These are phyloP conservation scores for Oxytorus armatus DNA, from an alignment of 2,888 invertebrate species.

Conservation along the genomic window DNA sequence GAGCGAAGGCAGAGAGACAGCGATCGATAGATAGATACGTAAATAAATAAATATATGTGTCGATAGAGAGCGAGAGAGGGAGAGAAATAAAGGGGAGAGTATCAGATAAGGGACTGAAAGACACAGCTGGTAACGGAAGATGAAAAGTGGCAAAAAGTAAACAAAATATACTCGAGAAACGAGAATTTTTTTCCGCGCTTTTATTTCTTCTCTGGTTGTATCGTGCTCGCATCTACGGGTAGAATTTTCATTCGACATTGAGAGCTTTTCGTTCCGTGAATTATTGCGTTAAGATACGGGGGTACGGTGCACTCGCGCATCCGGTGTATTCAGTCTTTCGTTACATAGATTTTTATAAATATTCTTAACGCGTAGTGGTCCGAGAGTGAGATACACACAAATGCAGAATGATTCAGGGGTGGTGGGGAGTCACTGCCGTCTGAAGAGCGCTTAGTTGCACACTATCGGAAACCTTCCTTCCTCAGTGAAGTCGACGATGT, in stretches of 20 bases:
- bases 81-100: no score
- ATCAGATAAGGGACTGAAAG: conserved; percentile 27
- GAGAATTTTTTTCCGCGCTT: conserved; percentile 7
- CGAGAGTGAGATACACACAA: conserved; percentile 46
- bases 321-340: conserved; percentile 1
- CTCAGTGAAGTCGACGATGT: conserved; percentile 19
- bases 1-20: conserved; percentile 65
- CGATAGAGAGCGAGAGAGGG: conserved; percentile 8
- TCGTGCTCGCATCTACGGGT: conserved; percentile 38
- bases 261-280: conserved; percentile 32
- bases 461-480: conserved; percentile 6
- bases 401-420: conserved; percentile 51
- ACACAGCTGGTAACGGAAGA: background rate
- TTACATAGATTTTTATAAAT: conserved; percentile 50
- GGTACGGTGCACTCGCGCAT: conserved; percentile 31
- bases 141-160: conserved; percentile 19
- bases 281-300: conserved; percentile 52
- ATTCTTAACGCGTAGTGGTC: conserved; percentile 38
- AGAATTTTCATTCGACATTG: conserved; percentile 43
- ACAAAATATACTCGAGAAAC: conserved; percentile 7
- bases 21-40: conserved; percentile 29
- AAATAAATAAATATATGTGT: conserved; percentile 65
- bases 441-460: conserved; percentile 20
- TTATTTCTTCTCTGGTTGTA: conserved; percentile 33
- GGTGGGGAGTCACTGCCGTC: conserved; percentile 22